Evolutionary conservation across 1,140 invertebrate genomes (phyloP), one percentile per base, ranked within the genome.

Genomic region (Theocolax elegans): DNA sequence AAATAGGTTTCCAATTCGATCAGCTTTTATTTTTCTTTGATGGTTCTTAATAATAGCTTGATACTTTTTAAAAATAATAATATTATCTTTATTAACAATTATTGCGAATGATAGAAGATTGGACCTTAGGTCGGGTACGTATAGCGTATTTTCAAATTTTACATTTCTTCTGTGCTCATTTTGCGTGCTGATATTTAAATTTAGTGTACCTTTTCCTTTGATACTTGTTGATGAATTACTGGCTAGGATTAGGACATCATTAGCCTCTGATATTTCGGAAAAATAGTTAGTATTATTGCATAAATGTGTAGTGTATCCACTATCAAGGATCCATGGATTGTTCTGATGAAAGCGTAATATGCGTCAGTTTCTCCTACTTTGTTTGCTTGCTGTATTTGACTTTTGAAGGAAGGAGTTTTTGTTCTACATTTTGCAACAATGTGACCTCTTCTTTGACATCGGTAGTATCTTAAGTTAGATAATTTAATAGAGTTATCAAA

Each of bases 81-180:
- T 63, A 27, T 74, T n/a, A 9, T 44, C 66, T 25, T 42, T 48
- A 10, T 74, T 63, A 9, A 67, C 60, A 9, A 72, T 74, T 66
- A 74, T 77, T 15, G 51, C 35, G 1, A 76, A 73, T 19, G 73
- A 77, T 31, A 76, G 42, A 12, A 75, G 66, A 53, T 77, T 76
- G 2, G 56, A 48, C n/a, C 68, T 54, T 13, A 77, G 44, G 15
- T 76, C 67, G 17, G 73, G 70, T 19, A 77, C 74, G 48, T 69
- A 74, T 49, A 79, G 58, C 3, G 72, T 54, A 53, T 77, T 42
- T 31, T 42, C 25, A 1, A 77, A 66, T 10, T 51, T 62, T 3
- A 78, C 42, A 21, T n/a, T 42, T 51, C 17, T 42, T 8, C 23
- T 35, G 10, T 62, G 23, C 29, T 44, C 10, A 35, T 35, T 46